Conservation (phyloP, 2,797 vertebrate genomes). For the Thalassophryne amazonica region DNA sequence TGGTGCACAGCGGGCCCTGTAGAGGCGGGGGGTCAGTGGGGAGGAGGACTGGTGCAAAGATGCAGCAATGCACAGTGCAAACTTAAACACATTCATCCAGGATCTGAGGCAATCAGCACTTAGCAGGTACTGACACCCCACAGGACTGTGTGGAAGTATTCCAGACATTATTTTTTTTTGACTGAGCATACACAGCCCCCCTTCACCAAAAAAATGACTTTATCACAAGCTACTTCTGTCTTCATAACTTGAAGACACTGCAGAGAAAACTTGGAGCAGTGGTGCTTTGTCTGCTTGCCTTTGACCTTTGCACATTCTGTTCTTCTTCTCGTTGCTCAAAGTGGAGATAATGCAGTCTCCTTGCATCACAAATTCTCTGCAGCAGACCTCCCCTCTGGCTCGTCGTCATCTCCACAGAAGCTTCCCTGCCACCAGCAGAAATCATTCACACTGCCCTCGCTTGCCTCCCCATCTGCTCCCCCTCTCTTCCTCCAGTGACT, state of each 20-base stretch:
- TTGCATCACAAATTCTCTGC: conserved; percentile 5
- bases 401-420: not conserved
- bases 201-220: not conserved
- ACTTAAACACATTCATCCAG: too few species aligned
- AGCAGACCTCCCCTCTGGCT: conserved; percentile 2
- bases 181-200: conserved; percentile 13
- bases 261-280: not conserved
- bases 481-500: conserved; percentile 34
- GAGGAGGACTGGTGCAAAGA: too few species aligned
- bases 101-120: too few species aligned
- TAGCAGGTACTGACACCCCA: too few species aligned
- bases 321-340: conserved; percentile 20
- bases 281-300: not conserved
- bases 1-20: too few species aligned
- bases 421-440: not conserved
- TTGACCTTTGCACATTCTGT: conserved; percentile 14
- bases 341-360: conserved; percentile 19
- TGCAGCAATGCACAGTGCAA: too few species aligned
- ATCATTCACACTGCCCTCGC: conserved; percentile 15
- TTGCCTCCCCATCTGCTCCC: conserved; percentile 21
- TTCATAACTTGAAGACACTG: not conserved
- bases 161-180: not conserved
- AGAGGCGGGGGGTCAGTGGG: too few species aligned
- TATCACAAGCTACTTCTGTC: conserved; percentile 8
- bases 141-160: too few species aligned